Evolutionary conservation across 2,888 invertebrate genomes (phyloP), one percentile per base, ranked within the genome.

Genomic region (Darwinula stevensoni): DNA sequence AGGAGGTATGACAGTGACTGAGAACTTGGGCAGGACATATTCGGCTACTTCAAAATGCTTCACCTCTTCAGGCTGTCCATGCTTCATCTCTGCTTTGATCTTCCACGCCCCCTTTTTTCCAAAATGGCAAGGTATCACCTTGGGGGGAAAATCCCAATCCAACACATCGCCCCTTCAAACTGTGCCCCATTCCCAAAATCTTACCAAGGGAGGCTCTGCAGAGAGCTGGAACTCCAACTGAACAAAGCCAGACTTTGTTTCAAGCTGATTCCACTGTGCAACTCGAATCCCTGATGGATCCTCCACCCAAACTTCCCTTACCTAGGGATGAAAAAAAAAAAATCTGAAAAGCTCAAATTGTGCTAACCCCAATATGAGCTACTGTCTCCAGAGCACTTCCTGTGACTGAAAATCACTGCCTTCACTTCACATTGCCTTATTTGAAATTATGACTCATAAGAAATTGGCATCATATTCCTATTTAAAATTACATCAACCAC

Each of bases 251-350:
- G 62, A 61, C 27, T 56, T 57, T 3, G 64, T 50, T 30, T 59
- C 57, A 15, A 51, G 49, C n/a, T 38, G 17, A 14, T 35, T 36
- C 70, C 70, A 71, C 39, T 66, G 61, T 1, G 60, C 59, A 1
- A 67, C 62, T 4, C 62, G 56, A 1, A 63, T 56, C 1, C 62
- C 64, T 1, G 57, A 50, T 0, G 70, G 69, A 39, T 65, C 66
- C 47, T 65, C 62, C 11, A 69, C 54, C 61, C 62, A 63, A 31
- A 68, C 52, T 43, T 39, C 37, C 14, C 30, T 35, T 30, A 35
- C 31, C 40, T 41, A 14, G 29, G n/a, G n/a, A n/a, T n/a, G n/a
- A n/a, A n/a, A n/a, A n/a, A n/a, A n/a, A n/a, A n/a, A n/a, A n/a
- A n/a, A n/a, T n/a, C n/a, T n/a, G n/a, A n/a, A n/a, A n/a, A n/a